A percentile compares a stretch with the other conserved stretches of the same genome.
These are phyloP conservation scores for Stenotaenia linearis DNA, from an alignment of 2,888 invertebrate genomes.

Conservation along the genomic window DNA sequence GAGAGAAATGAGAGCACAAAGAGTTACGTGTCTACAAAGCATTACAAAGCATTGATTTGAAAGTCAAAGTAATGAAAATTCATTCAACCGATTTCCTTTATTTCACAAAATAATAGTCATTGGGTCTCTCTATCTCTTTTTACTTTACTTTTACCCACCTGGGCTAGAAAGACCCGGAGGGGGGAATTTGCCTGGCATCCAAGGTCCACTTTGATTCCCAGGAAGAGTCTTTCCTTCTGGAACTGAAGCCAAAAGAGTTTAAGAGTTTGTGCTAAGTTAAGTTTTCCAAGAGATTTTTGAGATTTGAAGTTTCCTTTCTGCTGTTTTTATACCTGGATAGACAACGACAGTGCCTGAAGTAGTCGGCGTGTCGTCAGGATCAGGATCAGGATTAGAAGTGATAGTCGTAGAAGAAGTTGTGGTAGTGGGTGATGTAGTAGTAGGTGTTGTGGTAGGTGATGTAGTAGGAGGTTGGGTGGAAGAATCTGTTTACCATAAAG, in stretches of 20 bases:
- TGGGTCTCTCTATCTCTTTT: neutral
- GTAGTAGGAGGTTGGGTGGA: neutral
- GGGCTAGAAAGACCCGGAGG: constrained; percentile 6
- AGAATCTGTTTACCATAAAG: neutral
- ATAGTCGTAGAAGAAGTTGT: neutral
- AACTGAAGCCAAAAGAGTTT: constrained; percentile 7
- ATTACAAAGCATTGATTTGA: neutral
- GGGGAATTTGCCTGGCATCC: constrained; percentile 6
- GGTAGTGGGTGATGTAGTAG: neutral
- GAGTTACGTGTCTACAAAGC: neutral
- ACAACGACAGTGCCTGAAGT: neutral
- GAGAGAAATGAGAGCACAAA: neutral
- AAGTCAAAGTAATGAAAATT: neutral
- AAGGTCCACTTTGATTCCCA: neutral
- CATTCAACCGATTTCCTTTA: neutral
- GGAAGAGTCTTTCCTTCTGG: neutral
- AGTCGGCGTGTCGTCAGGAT: neutral
- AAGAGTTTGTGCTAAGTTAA: neutral
- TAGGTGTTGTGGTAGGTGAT: neutral
- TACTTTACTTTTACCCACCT: neutral
- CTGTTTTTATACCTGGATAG: constrained; percentile 12
- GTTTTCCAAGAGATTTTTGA: neutral
- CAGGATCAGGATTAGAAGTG: neutral
- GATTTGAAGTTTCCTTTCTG: no score
- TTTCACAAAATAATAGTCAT: neutral